These are phyloP conservation scores for Champsocephalus gunnari DNA, from an alignment of 2,797 vertebrate species.

Conservation along the genomic window DNA sequence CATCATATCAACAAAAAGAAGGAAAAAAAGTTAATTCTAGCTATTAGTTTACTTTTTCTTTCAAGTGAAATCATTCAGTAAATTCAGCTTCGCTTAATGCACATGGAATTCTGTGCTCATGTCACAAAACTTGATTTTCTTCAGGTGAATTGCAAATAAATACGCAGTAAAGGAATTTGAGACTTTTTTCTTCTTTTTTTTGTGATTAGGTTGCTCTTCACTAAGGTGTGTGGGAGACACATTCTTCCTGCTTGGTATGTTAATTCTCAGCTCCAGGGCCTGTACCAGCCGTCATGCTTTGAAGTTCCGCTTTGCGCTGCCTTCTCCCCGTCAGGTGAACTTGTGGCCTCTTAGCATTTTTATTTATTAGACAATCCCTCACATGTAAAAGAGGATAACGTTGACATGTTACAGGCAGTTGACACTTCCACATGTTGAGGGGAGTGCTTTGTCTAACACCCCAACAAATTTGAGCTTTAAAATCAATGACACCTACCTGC, in stretches of 20 bases:
- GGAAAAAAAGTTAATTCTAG: background rate
- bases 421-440: slow-evolving; percentile 61
- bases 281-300: slow-evolving; percentile 71
- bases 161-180: slow-evolving; percentile 22
- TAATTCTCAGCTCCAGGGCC: slow-evolving; percentile 80
- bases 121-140: slow-evolving; percentile 10
- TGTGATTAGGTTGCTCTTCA: slow-evolving; percentile 58
- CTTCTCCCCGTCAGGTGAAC: slow-evolving; percentile 69
- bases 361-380: slow-evolving; percentile 79
- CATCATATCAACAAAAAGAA: background rate
- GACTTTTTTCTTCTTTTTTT: background rate
- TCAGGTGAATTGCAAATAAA: slow-evolving; percentile 17
- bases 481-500: slow-evolving; percentile 79
- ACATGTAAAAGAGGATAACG: slow-evolving; percentile 77
- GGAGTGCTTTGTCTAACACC: slow-evolving; percentile 74
- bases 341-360: slow-evolving; percentile 67
- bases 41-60: background rate
- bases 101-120: slow-evolving; percentile 3
- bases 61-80: slow-evolving; percentile 4
- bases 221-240: slow-evolving; percentile 75
- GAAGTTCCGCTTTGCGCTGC: slow-evolving; percentile 60
- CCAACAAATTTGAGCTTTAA: slow-evolving; percentile 81
- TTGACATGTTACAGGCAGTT: slow-evolving; percentile 78
- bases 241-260: slow-evolving; percentile 81
- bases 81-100: background rate